Evolutionary conservation across 2,888 invertebrate species (phyloP).

Genomic region (Tetropium fuscum): DNA sequence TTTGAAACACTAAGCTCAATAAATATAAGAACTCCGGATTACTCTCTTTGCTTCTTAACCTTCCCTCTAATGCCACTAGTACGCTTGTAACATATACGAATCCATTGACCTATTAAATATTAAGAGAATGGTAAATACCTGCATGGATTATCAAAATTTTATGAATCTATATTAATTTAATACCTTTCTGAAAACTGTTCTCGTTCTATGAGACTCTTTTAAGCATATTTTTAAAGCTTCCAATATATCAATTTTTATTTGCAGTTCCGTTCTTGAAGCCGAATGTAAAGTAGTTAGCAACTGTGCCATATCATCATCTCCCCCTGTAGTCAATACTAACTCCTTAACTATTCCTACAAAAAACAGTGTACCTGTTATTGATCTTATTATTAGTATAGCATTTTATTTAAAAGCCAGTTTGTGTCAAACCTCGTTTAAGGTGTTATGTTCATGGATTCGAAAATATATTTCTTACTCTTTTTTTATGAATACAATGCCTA

Average conservation of each 20-base stretch:
- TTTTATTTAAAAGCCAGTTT: no score
- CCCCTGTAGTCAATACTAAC: constrained; percentile 89
- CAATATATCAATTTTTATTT: constrained; percentile 90
- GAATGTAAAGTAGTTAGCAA: constrained; percentile 93
- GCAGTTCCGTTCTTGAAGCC: constrained; percentile 82
- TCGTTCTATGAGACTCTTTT: constrained; percentile 94
- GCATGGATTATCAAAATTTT: no score
- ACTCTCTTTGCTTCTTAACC: constrained; percentile 70
- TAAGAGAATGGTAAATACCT: no score
- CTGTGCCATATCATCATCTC: constrained; percentile 97
- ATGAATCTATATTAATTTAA: no score
- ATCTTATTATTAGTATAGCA: no score
- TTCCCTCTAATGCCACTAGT: constrained; percentile 90
- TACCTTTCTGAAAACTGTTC: constrained; percentile 96
- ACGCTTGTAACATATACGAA: constrained; percentile 98
- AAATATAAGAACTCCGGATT: constrained; percentile 78
- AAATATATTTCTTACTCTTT: no score
- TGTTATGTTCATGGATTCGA: no score
- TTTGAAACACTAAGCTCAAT: constrained; percentile 91
- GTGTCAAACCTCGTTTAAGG: no score
- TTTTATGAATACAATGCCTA: no score
- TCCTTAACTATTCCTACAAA: constrained; percentile 89
- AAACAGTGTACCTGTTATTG: no score
- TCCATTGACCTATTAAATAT: constrained; percentile 83
- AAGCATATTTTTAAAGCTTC: constrained; percentile 90